Percentiles rank a stretch among this genome's conserved stretches.
Evolutionary conservation across 2,797 vertebrate genomes (phyloP).

Genomic region (Morelia viridis): DNA sequence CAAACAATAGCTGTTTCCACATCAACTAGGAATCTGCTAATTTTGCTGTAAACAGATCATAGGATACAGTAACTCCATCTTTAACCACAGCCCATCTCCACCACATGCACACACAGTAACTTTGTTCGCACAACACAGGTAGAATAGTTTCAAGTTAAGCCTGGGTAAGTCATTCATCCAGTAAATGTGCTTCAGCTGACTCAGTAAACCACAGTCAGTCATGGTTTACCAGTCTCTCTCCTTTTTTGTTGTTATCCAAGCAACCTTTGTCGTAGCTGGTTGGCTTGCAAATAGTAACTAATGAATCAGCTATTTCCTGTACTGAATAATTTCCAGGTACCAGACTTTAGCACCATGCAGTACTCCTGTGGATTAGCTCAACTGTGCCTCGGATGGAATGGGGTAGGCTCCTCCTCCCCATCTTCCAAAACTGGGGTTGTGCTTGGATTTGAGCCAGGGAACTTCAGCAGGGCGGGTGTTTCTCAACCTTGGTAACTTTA

Average conservation of each 20-base stretch:
- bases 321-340: background rate
- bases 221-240: background rate
- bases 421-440: background rate
- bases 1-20: background rate
- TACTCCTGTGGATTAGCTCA: background rate
- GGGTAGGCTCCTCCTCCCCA: background rate
- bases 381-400: background rate
- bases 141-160: background rate
- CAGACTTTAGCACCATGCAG: background rate
- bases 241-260: background rate
- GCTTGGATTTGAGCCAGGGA: background rate
- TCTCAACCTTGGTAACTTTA: too few relatives aligned
- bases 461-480: background rate
- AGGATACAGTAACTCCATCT: background rate
- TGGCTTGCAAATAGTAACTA: background rate
- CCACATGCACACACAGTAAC: background rate
- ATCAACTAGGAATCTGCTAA: background rate
- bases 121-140: background rate
- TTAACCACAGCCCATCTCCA: background rate
- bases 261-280: background rate
- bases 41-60: background rate
- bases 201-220: background rate
- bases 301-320: background rate
- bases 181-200: background rate
- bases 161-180: background rate